These are phyloP conservation scores for Chelon auratus DNA, from an alignment of 2,797 vertebrate species.

Conservation along the genomic window DNA sequence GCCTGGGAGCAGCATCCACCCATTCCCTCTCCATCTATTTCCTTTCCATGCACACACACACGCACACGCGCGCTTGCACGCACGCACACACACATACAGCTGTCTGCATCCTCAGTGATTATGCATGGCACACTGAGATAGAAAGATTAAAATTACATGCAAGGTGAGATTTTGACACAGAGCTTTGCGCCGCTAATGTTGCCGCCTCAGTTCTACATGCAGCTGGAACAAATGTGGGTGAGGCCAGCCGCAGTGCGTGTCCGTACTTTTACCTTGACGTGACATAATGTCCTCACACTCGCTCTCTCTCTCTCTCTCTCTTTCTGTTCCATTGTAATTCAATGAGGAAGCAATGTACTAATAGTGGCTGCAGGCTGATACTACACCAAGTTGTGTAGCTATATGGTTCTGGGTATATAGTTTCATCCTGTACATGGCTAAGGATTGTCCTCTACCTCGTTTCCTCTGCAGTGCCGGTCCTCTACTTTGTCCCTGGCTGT, in stretches of 20 bases:
- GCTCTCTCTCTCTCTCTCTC: conserved; percentile 21
- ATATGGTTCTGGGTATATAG: conserved; percentile 56
- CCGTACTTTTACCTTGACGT: conserved; percentile 76
- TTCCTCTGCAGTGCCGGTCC: conserved; percentile 70
- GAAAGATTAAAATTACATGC: conserved; percentile 72
- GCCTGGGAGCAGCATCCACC: conserved; percentile 74
- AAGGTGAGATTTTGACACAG: conserved; percentile 67
- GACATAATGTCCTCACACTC: conserved; percentile 74
- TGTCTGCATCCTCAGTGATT: conserved; percentile 62
- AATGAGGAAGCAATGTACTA: conserved; percentile 69
- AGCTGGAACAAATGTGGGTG: conserved; percentile 71
- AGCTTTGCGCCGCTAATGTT: conserved; percentile 41
- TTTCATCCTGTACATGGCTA: conserved; percentile 64
- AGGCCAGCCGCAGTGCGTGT: conserved; percentile 77
- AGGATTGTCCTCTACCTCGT: conserved; percentile 76
- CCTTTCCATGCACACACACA: conserved; percentile 7
- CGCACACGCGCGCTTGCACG: conserved; percentile 3
- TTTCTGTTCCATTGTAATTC: conserved; percentile 72
- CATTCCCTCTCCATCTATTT: conserved; percentile 61
- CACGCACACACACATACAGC: conserved; percentile 25
- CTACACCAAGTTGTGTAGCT: conserved; percentile 66
- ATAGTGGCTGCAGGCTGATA: conserved; percentile 65
- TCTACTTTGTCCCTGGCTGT: conserved; percentile 76
- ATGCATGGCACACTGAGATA: conserved; percentile 64
- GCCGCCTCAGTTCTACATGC: conserved; percentile 51